Percentiles rank a stretch among this genome's conserved stretches.
Conservation (phyloP, 2,113 vertebrate genomes). For the Leptobrachium ailaonicum region DNA sequence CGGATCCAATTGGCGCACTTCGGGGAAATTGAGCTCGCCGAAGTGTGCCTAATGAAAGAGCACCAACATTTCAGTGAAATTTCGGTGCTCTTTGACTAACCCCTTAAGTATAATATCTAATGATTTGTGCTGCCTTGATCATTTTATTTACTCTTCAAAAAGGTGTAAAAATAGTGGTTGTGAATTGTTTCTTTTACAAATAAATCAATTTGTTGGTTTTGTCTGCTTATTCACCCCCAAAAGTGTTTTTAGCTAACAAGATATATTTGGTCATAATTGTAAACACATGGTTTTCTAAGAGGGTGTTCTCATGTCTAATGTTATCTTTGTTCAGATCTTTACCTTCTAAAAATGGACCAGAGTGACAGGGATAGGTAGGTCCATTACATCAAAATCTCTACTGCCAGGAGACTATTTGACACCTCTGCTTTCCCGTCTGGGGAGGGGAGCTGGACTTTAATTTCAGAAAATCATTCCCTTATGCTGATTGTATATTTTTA, state of each 20-base stretch:
- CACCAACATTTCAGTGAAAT: too few relatives aligned
- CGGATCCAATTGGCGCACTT: too few relatives aligned
- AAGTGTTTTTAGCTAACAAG: conserved; percentile 61
- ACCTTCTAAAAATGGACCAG: conserved; percentile 57
- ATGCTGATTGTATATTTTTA: conserved; percentile 79
- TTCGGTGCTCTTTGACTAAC: too few relatives aligned
- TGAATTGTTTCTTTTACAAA: conserved; percentile 2
- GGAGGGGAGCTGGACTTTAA: conserved; percentile 67
- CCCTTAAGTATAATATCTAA: too few relatives aligned
- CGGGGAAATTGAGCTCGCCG: too few relatives aligned
- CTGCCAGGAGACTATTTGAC: conserved; percentile 67
- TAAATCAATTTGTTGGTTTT: conserved; percentile 17
- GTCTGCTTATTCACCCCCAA: conserved; percentile 52
- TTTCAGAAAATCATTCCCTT: conserved; percentile 75
- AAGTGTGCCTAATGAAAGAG: too few relatives aligned
- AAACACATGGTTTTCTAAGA: conserved; percentile 54
- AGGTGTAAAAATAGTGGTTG: too few relatives aligned
- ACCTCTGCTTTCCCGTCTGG: conserved; percentile 62
- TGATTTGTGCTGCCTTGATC: too few relatives aligned
- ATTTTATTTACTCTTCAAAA: too few relatives aligned
- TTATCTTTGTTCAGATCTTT: conserved; percentile 58
- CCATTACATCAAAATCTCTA: conserved; percentile 72
- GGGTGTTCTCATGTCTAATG: conserved; percentile 49
- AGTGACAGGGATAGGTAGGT: conserved; percentile 60
- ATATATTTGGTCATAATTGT: conserved; percentile 63